A percentile compares a stretch with the other conserved stretches of the same genome.
These are phyloP conservation scores for Caligus rogercresseyi DNA, from an alignment of 1,140 invertebrate species.

Conservation along the genomic window DNA sequence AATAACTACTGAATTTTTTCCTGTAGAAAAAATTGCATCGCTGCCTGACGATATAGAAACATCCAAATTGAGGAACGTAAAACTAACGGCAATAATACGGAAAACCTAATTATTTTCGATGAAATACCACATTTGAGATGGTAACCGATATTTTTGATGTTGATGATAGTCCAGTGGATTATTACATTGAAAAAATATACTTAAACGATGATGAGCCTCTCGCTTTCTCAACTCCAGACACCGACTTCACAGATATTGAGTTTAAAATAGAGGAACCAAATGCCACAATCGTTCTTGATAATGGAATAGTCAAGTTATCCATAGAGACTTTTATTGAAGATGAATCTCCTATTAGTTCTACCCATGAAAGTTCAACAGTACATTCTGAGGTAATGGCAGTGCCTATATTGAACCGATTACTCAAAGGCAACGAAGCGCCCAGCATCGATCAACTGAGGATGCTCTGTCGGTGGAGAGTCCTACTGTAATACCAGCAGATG, in stretches of 20 bases:
- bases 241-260: background rate
- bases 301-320: background rate
- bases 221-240: background rate
- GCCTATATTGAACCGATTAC: background rate
- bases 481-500: no score
- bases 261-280: background rate
- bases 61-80: no score
- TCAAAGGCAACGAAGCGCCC: background rate
- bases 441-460: no score
- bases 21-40: no score
- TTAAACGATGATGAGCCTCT: background rate
- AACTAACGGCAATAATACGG: no score
- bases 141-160: background rate
- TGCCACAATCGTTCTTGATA: background rate
- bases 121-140: no score
- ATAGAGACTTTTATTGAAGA: background rate
- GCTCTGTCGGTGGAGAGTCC: no score
- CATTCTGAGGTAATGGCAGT: background rate
- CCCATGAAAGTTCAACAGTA: no score
- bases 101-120: no score
- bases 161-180: no score
- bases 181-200: conserved; percentile 1
- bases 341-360: background rate
- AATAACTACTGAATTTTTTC: no score
- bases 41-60: no score